Evolutionary conservation across 2,888 invertebrate species (phyloP), one percentile per base, ranked within the genome.

Genomic region (Coronaproctus castanopsis): DNA sequence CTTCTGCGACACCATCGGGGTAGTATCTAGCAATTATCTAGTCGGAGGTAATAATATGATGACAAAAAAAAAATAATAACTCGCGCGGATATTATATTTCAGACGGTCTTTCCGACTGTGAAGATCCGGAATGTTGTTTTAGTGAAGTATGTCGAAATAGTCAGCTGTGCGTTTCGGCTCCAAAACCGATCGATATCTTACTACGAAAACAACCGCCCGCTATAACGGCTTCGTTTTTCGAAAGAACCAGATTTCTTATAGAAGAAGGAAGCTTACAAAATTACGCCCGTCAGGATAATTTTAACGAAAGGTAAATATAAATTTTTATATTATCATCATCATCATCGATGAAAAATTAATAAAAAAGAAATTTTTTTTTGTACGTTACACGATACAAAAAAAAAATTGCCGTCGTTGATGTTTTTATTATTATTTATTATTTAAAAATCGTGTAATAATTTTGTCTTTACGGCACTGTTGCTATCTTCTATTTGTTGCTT

Each of bases 261-360:
- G 96, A 97, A 73, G 93, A 95, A 72, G 92, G 93, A 71, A 95
- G 95, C 72, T 81, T 98, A 57, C 98, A 99, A 74, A 93, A 89
- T 74, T 97, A 96, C 74, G 93, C 97, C 10, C 86, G 90, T 66
- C 83, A 87, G 71, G 89, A 90, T 71, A 90, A 89, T 36, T 97
- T 97, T 76, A 95, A 96, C 75, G 93, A 93, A 77, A 95, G 92
- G 96, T 96, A 80, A 78, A 82, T 72, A 52, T 54, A 24, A 21
- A 49, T 48, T 53, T 58, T 58, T 55, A 53, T 55, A 53, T 52
- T 56, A n/a, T n/a, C n/a, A n/a, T n/a, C 3, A 21, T 20, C 53
- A 53, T 53, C 18, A 19, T 51, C 14, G 14, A 51, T 2, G 51
- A 51, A n/a, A 21, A 48, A 3, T 51, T 51, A 51, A 51, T 20